These are phyloP conservation scores for Enchytraeus crypticus DNA, from an alignment of 2,888 invertebrate genomes.

Conservation along the genomic window DNA sequence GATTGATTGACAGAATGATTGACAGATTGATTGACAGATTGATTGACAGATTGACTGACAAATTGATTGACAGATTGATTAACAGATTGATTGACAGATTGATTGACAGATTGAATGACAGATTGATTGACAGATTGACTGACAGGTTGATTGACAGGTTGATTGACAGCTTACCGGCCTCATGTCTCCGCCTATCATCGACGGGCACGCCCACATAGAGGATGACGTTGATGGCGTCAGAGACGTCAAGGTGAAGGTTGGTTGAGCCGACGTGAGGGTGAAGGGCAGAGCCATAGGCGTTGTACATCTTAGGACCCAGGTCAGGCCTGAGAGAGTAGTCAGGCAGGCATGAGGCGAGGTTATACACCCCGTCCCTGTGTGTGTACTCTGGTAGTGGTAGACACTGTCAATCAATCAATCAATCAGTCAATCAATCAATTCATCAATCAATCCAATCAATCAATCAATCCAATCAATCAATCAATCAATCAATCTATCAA, in stretches of 20 bases:
- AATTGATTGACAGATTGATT: too few species aligned
- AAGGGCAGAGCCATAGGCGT: conserved; percentile 69
- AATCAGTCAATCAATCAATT: too few species aligned
- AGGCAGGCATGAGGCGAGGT: conserved; percentile 80
- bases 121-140: too few species aligned
- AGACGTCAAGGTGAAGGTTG: conserved; percentile 90
- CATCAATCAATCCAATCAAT: too few species aligned
- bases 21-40: too few species aligned
- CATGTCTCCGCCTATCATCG: conserved; percentile 58
- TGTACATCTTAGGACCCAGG: conserved; percentile 96
- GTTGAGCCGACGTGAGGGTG: conserved; percentile 70
- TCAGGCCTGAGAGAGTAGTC: conserved; percentile 85
- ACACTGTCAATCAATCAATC: conserved; percentile 46
- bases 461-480: too few species aligned
- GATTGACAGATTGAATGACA: too few species aligned
- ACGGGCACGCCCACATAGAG: conserved; percentile 85
- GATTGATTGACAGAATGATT: too few species aligned
- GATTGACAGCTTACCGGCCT: conserved; percentile 54
- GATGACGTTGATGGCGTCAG: conserved; percentile 95
- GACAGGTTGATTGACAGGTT: too few species aligned
- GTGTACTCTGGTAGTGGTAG: conserved; percentile 76
- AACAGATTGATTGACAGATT: too few species aligned
- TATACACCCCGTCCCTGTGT: conserved; percentile 72
- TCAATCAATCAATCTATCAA: too few species aligned
- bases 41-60: too few species aligned